Conservation (phyloP, 2,113 vertebrate species). For the Nematolebias whitei region DNA sequence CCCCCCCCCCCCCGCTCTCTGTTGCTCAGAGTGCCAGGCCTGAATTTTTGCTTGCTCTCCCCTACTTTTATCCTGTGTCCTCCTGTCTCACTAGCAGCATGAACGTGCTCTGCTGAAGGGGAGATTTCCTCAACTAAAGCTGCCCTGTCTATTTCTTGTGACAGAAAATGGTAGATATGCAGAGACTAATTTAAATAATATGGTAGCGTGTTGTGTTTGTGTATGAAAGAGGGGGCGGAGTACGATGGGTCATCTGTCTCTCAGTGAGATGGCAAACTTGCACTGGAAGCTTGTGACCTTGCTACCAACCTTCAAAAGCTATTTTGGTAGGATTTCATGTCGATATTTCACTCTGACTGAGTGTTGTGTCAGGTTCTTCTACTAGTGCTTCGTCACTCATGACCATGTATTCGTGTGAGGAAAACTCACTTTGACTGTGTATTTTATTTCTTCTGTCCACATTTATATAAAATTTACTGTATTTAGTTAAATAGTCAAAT, state of each 20-base stretch:
- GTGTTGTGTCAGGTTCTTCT: not conserved
- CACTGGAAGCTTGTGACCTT: conserved; percentile 49
- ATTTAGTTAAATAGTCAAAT: conserved; percentile 27
- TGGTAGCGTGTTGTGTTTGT: not conserved
- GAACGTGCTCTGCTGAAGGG: conserved; percentile 53
- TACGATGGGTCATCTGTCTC: not conserved
- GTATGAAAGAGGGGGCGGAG: not conserved
- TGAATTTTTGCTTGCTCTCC: conserved; percentile 23
- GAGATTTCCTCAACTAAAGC: conserved; percentile 34
- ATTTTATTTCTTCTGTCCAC: conserved; percentile 22
- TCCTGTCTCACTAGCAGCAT: conserved; percentile 39
- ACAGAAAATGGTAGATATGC: conserved; percentile 50
- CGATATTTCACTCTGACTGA: conserved; percentile 25
- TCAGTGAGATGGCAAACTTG: not conserved
- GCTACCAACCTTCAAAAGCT: conserved; percentile 22
- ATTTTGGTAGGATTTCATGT: conserved; percentile 15
- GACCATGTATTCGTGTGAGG: conserved; percentile 12
- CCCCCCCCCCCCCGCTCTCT: conserved; percentile 24
- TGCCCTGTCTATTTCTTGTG: conserved; percentile 44
- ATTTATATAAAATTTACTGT: too few species aligned
- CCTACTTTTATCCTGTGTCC: conserved; percentile 28
- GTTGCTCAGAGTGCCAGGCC: conserved; percentile 27
- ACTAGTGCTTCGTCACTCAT: not conserved
- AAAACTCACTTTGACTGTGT: conserved; percentile 36
- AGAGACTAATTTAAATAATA: conserved; percentile 44